Evolutionary conservation across 2,888 invertebrate species (phyloP).

Genomic region (Brachypterus glaber): DNA sequence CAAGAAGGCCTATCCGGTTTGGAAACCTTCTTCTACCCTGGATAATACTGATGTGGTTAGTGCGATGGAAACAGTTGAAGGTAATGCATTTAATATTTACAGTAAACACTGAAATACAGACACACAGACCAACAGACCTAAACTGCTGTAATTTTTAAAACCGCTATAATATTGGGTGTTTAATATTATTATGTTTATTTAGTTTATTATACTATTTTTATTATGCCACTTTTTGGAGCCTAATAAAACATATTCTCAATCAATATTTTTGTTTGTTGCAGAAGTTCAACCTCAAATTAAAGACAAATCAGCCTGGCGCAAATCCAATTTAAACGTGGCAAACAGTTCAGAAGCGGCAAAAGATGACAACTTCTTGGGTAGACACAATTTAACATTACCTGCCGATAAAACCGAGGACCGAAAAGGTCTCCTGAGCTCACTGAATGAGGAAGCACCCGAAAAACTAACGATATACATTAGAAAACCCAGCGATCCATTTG

Average conservation of each 20-base stretch:
- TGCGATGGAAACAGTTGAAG: slow-evolving; percentile 80
- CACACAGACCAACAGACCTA: too few species aligned
- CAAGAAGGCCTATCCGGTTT: slow-evolving; percentile 61
- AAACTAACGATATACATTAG: slow-evolving; percentile 51
- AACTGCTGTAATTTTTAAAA: too few species aligned
- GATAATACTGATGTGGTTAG: slow-evolving; percentile 76
- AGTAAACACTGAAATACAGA: neutral
- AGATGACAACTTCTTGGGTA: slow-evolving; percentile 49
- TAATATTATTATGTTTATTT: neutral
- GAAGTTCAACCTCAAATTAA: slow-evolving; percentile 63
- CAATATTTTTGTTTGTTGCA: slow-evolving; percentile 30
- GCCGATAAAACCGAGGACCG: slow-evolving; percentile 44
- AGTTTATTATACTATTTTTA: too few species aligned
- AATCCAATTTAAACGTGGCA: slow-evolving; percentile 56
- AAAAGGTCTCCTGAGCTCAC: slow-evolving; percentile 46
- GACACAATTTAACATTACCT: slow-evolving; percentile 36
- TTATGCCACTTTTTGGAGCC: too few species aligned
- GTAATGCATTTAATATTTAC: too few species aligned
- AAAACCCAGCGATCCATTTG: slow-evolving; percentile 36
- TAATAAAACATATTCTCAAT: neutral
- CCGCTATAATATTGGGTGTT: too few species aligned
- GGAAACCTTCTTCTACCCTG: slow-evolving; percentile 68
- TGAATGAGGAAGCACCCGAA: slow-evolving; percentile 47
- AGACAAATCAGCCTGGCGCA: slow-evolving; percentile 69
- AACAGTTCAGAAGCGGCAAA: slow-evolving; percentile 58